Evolutionary conservation across 2,797 vertebrate species (phyloP), one percentile per base, ranked within the genome.

Genomic region (Hapalemur alaotrensis): DNA sequence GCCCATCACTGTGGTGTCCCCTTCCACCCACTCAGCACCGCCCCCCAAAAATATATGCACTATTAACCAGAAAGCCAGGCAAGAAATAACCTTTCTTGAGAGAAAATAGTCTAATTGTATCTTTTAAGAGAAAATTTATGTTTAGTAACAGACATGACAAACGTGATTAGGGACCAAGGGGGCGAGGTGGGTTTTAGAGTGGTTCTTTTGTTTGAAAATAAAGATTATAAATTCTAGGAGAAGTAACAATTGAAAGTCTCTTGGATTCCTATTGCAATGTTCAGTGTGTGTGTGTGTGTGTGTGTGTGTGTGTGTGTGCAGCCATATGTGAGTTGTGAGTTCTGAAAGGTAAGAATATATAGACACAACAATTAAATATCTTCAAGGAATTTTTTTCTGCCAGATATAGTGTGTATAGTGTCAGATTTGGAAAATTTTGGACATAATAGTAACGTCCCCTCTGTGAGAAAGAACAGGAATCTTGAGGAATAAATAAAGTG

Each of bases 271-370:
- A 41, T 32, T 75, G 7, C 13, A 82, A 2, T 48, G 13, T 41
- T 93, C 11, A 46, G 5, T 80, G 11, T 79, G 5, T 63, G 14
- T n/a, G 7, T 61, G 59, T 65, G 10, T 18, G 32, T 63, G 61
- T 11, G 23, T 61, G 28, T n/a, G 61, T 41, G 5, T 18, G 10
- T 38, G 28, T 52, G 41, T 35, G 22, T 78, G 1, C 32, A 67
- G 17, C 17, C 63, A 28, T 65, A 35, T 6, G 9, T 43, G 12
- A 48, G 4, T 7, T 18, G 0, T 43, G 32, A 48, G 14, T 46
- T 81, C 28, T 79, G 67, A 63, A 95, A 94, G 57, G 18, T 69
- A 28, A 79, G 7, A 73, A 84, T 63, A 9, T 83, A 80, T 23
- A 48, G 11, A 67, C 28, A 30, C 8, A 41, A 85, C 2, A 67